Conservation (phyloP, 2,888 invertebrate species). For the Apodemia mormo region DNA sequence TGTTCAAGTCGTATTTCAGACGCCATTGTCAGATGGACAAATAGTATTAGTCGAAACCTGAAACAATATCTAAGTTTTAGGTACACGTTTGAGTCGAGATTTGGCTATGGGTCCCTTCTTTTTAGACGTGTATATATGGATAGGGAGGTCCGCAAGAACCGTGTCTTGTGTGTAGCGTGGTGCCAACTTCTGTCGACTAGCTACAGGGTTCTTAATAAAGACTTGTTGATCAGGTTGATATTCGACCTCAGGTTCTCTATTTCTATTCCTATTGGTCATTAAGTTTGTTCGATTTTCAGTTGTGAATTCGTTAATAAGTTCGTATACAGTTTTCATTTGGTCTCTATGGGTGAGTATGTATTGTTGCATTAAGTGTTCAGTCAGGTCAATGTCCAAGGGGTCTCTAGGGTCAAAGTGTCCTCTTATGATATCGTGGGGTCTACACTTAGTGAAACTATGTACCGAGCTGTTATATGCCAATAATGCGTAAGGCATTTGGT, state of each 20-base stretch:
- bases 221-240: slow-evolving; percentile 24
- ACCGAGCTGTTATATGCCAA: slow-evolving; percentile 36
- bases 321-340: slow-evolving; percentile 29
- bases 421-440: slow-evolving; percentile 38
- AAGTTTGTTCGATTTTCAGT: no score
- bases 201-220: no score
- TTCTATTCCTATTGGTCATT: no score
- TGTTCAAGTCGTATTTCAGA: slow-evolving; percentile 24
- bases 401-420: slow-evolving; percentile 35
- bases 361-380: slow-evolving; percentile 19
- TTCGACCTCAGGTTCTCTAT: no score
- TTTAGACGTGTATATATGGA: slow-evolving; percentile 29
- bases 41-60: slow-evolving; percentile 25
- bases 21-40: slow-evolving; percentile 7
- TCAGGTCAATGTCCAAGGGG: slow-evolving; percentile 23
- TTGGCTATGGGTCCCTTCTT: slow-evolving; percentile 27
- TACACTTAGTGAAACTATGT: no score
- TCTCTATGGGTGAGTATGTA: slow-evolving; percentile 24
- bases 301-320: slow-evolving; percentile 24
- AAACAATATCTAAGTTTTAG: slow-evolving; percentile 27
- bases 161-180: slow-evolving; percentile 27
- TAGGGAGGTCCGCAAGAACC: slow-evolving; percentile 26
- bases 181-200: no score
- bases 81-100: slow-evolving; percentile 25
- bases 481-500: slow-evolving; percentile 26